Conservation (phyloP, 2,797 vertebrate genomes). For the Aulostomus chinensis region DNA sequence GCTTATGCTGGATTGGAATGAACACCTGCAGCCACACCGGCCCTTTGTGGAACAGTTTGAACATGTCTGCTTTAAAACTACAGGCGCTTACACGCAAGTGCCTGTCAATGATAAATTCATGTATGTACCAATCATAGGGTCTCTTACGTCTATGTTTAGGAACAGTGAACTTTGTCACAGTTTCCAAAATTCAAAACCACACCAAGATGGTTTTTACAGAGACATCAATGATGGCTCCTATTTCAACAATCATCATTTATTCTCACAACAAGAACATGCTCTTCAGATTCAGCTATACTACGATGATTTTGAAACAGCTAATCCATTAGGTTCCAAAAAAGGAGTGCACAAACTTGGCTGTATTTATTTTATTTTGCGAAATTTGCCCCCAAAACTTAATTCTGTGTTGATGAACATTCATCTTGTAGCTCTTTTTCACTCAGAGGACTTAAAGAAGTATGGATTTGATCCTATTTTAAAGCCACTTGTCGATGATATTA, state of each 20-base stretch:
- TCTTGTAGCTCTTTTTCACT: background rate
- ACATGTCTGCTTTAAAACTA: too few relatives aligned
- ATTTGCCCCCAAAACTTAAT: slow-evolving; percentile 3
- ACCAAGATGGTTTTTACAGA: background rate
- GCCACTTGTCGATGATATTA: too few relatives aligned
- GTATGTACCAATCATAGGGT: background rate
- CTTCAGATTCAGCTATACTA: background rate
- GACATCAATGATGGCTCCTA: background rate
- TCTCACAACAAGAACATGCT: background rate
- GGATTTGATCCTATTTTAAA: background rate
- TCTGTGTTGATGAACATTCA: slow-evolving; percentile 20
- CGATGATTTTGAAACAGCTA: too few relatives aligned
- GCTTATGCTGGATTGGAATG: too few relatives aligned
- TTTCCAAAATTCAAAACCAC: background rate
- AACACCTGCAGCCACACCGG: too few relatives aligned
- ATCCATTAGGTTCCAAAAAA: background rate
- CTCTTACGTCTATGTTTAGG: slow-evolving; percentile 1
- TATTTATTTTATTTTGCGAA: background rate
- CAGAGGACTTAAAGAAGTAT: slow-evolving; percentile 3
- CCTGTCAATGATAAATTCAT: slow-evolving; percentile 6
- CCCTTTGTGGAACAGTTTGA: too few relatives aligned
- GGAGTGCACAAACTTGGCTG: background rate
- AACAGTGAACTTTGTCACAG: background rate
- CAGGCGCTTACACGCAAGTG: background rate
- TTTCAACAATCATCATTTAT: background rate